phyloP scores from a whole-genome alignment of 2,113 vertebrate species.

The Urocynchramus pylzowi region DNA sequence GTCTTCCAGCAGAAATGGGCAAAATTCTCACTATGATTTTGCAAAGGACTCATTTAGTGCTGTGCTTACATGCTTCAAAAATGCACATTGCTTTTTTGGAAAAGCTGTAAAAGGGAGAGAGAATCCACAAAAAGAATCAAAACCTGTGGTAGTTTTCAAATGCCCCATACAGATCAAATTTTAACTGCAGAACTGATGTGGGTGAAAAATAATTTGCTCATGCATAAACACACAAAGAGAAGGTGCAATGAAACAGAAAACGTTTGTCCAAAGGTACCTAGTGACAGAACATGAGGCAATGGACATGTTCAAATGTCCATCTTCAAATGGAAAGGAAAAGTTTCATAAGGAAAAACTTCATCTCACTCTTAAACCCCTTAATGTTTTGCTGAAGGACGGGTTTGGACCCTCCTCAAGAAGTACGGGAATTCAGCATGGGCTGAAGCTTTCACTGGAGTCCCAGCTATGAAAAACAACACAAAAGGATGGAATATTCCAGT shows the following conservation, averaged over 20 bases:
- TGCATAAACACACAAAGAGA: neutral
- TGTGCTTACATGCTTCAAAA: neutral
- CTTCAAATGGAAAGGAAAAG: neutral
- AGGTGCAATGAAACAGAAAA: neutral
- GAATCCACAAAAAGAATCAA: neutral
- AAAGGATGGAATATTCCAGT: neutral
- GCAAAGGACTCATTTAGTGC: neutral
- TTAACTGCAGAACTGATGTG: neutral
- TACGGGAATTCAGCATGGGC: rapidly evolving
- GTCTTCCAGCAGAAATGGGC: neutral
- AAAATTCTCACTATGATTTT: neutral
- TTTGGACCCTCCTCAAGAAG: neutral
- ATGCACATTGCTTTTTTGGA: neutral
- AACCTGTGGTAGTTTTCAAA: neutral
- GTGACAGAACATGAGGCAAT: rapidly evolving
- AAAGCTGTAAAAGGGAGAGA: neutral
- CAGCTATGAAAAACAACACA: neutral
- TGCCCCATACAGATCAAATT: neutral
- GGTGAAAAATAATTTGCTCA: neutral
- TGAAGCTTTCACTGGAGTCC: neutral
- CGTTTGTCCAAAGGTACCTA: neutral
- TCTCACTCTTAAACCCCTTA: neutral
- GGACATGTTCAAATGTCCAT: neutral
- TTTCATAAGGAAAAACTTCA: neutral
- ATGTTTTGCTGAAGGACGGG: neutral